These are phyloP conservation scores for Anhinga rufa DNA, from an alignment of 2,113 vertebrate genomes.

Conservation along the genomic window DNA sequence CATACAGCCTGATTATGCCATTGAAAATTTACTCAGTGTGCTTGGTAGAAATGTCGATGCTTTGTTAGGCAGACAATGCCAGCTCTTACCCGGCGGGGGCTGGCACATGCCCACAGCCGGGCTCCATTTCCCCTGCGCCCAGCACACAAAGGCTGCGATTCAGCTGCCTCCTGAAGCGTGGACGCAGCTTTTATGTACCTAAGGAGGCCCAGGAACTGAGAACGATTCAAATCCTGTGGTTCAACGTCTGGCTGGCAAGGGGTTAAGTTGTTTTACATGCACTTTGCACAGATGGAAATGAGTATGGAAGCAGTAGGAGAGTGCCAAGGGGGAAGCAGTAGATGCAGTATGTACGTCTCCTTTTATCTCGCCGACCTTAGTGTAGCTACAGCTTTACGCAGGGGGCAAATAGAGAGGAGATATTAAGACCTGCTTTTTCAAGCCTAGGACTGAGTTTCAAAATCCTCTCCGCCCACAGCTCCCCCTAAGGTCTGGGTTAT, in stretches of 20 bases:
- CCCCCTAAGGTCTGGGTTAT: background rate
- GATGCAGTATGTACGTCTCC: background rate
- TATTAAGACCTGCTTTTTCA: background rate
- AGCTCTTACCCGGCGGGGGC: background rate
- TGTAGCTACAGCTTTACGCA: background rate
- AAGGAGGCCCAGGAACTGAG: background rate
- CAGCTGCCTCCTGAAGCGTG: background rate
- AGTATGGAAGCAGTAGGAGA: background rate
- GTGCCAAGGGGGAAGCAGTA: background rate
- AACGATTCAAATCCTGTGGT: background rate
- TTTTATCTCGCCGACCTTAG: background rate
- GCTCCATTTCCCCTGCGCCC: background rate
- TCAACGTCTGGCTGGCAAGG: background rate
- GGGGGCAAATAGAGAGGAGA: background rate
- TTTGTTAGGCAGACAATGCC: background rate
- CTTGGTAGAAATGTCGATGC: background rate
- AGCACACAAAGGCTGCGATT: background rate
- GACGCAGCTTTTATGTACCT: background rate
- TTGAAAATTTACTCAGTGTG: background rate
- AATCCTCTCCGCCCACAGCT: background rate
- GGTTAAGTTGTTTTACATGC: constrained; percentile 37
- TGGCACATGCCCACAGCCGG: background rate
- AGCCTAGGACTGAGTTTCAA: background rate
- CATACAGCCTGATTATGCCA: background rate
- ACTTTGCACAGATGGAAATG: constrained; percentile 38